Percentiles rank a stretch among this genome's conserved stretches.
phyloP scores from a whole-genome alignment of 2,113 vertebrate genomes.

The Pygoscelis adeliae region DNA sequence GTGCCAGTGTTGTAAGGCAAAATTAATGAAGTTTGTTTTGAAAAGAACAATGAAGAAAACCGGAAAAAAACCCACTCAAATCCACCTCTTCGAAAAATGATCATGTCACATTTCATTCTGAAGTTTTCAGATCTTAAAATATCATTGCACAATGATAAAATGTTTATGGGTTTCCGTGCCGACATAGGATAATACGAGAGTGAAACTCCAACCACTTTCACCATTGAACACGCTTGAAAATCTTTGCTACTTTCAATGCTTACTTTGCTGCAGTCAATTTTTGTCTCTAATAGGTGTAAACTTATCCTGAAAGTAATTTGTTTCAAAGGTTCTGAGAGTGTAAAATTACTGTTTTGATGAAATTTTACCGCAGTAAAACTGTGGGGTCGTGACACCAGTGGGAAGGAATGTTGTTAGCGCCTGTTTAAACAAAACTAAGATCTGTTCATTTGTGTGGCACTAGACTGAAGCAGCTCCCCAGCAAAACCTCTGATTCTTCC shows the following conservation, averaged over 20 bases:
- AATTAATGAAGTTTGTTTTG: not conserved
- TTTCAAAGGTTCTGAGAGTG: not conserved
- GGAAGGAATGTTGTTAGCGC: not conserved
- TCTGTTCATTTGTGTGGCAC: not conserved
- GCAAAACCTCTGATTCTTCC: not conserved
- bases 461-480: not conserved
- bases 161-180: not conserved
- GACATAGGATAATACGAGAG: fast-evolving
- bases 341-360: not conserved
- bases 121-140: not conserved
- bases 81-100: not conserved
- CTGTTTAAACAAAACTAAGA: not conserved
- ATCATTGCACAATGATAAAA: not conserved
- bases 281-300: not conserved
- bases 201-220: not conserved
- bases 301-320: not conserved
- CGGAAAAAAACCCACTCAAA: not conserved
- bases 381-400: not conserved
- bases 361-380: not conserved
- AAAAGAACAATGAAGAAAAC: not conserved
- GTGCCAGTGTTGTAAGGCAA: not conserved
- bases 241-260: not conserved
- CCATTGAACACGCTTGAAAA: not conserved
- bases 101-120: not conserved
- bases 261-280: not conserved